Percentiles rank a stretch among this genome's conserved stretches.
Evolutionary conservation across 2,888 invertebrate species (phyloP).

Genomic region (Electrophaes corylata): DNA sequence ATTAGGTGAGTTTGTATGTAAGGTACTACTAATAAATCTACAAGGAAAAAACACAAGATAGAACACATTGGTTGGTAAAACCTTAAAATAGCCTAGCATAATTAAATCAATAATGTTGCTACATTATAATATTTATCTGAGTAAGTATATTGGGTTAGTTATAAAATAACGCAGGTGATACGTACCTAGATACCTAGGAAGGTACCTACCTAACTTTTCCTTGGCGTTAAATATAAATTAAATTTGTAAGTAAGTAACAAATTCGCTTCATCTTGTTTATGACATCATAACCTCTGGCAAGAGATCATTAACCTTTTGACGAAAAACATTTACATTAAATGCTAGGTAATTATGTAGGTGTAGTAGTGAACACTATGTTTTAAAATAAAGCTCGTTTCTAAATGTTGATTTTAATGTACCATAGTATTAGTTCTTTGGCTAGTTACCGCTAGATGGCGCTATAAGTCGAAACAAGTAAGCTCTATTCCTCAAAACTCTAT

Average conservation of each 20-base stretch:
- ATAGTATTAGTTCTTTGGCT: slow-evolving; percentile 5
- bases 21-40: too few species aligned
- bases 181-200: background rate
- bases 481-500: too few species aligned
- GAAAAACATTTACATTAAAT: slow-evolving; percentile 38
- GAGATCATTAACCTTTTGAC: slow-evolving; percentile 53
- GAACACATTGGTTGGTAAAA: too few species aligned
- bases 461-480: background rate
- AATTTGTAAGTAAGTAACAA: background rate
- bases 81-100: too few species aligned
- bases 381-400: background rate
- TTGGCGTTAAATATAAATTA: background rate
- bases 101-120: too few species aligned
- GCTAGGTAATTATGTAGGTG: slow-evolving; percentile 13
- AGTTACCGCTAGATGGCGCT: slow-evolving; percentile 35
- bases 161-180: too few species aligned
- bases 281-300: slow-evolving; percentile 50
- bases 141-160: too few species aligned
- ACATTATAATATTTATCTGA: too few species aligned
- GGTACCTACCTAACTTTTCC: background rate
- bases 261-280: slow-evolving; percentile 34
- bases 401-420: background rate
- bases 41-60: too few species aligned
- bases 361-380: slow-evolving; percentile 11
- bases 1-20: too few species aligned